Conservation (phyloP, 2,113 vertebrate genomes). For the Lynx canadensis region DNA sequence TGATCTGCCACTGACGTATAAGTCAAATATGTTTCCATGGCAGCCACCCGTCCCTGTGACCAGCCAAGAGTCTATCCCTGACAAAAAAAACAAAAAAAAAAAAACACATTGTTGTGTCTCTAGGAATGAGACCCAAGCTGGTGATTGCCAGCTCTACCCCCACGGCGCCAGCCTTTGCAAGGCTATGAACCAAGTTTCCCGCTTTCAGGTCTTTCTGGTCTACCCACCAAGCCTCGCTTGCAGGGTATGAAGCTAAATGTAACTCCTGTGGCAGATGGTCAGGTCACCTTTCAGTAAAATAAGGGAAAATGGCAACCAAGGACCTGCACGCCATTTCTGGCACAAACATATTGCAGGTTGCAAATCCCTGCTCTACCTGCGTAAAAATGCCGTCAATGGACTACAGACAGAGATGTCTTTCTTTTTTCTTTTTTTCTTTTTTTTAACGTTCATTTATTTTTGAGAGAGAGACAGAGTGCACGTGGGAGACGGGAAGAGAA, state of each 20-base stretch:
- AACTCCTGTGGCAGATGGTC: slow-evolving; percentile 37
- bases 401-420: background rate
- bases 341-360: background rate
- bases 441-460: too few species aligned
- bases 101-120: background rate
- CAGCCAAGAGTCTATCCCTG: background rate
- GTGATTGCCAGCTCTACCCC: background rate
- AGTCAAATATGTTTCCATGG: background rate
- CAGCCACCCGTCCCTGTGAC: background rate
- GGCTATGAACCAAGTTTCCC: background rate
- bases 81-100: background rate
- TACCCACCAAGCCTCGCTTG: background rate
- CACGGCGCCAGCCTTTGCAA: background rate
- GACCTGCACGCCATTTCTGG: background rate
- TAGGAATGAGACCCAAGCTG: background rate
- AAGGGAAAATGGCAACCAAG: background rate
- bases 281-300: slow-evolving; percentile 27
- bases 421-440: too few species aligned
- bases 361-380: background rate
- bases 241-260: background rate
- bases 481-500: too few species aligned
- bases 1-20: background rate
- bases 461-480: too few species aligned
- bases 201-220: background rate
- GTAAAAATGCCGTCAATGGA: background rate